Evolutionary conservation across 2,113 vertebrate genomes (phyloP).

Genomic region (Oreocharis arfaki): DNA sequence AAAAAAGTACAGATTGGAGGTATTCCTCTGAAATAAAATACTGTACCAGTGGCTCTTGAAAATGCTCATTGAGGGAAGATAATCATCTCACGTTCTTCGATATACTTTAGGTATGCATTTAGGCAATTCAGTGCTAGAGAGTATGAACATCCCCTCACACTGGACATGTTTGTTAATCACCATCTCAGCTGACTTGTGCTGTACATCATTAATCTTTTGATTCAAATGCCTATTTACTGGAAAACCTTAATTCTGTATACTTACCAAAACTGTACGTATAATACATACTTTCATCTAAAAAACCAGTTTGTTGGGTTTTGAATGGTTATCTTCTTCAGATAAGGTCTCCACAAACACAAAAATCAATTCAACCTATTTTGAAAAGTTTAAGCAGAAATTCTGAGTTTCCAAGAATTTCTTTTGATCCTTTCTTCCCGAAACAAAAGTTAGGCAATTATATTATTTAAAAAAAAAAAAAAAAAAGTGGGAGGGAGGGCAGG

Average conservation of each 20-base stretch:
- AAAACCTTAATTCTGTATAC: neutral
- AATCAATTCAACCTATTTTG: neutral
- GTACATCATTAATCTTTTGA: neutral
- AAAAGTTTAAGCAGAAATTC: neutral
- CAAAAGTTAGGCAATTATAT: neutral
- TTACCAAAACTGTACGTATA: neutral
- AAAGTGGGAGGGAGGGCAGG: rapidly evolving
- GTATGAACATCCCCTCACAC: neutral
- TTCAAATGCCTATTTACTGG: neutral
- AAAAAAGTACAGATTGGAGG: neutral
- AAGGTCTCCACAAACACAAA: neutral
- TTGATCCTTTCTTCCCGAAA: neutral
- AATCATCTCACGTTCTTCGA: neutral
- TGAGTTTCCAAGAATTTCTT: neutral
- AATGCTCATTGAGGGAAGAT: neutral
- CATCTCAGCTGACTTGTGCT: neutral
- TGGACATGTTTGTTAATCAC: neutral
- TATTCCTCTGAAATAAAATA: neutral
- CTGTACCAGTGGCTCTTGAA: neutral
- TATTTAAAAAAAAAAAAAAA: too few species aligned
- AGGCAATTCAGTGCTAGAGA: neutral
- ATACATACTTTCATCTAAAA: neutral
- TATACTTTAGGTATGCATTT: neutral
- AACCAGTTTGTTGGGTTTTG: neutral
- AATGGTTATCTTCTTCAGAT: neutral